These are phyloP conservation scores for Apodemia zela DNA, from an alignment of 2,888 invertebrate genomes.

Conservation along the genomic window DNA sequence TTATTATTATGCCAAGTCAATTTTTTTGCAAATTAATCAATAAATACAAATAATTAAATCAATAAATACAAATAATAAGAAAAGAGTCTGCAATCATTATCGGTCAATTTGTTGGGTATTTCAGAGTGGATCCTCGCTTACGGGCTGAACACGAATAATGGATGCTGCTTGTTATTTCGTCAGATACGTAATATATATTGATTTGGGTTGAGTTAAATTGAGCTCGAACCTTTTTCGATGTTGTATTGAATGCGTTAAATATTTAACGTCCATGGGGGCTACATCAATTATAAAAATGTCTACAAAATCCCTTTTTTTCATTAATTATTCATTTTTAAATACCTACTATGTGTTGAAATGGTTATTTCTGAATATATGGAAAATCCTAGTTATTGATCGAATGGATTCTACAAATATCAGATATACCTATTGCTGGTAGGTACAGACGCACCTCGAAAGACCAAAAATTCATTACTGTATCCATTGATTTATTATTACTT, in stretches of 20 bases:
- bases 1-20: no score
- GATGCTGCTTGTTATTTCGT: constrained; percentile 10
- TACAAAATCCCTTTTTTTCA: background rate
- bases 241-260: constrained; percentile 6
- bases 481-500: no score
- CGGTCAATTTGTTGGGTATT: constrained; percentile 5
- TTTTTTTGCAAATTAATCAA: background rate
- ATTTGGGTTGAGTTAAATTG: constrained; percentile 11
- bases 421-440: no score
- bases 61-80: no score
- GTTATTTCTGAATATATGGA: no score
- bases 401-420: no score
- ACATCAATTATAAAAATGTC: background rate
- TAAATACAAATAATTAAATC: background rate
- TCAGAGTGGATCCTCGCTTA: background rate
- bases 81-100: background rate
- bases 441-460: no score
- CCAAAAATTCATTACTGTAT: no score
- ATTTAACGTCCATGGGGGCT: constrained; percentile 1
- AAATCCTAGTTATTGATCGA: no score
- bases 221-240: constrained; percentile 8
- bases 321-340: no score
- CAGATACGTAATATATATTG: constrained; percentile 16
- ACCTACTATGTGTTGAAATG: no score
- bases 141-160: constrained; percentile 1